Base-by-base conservation (phyloP, 2,113 vertebrate species). In the Heptranchias perlo region DNA sequence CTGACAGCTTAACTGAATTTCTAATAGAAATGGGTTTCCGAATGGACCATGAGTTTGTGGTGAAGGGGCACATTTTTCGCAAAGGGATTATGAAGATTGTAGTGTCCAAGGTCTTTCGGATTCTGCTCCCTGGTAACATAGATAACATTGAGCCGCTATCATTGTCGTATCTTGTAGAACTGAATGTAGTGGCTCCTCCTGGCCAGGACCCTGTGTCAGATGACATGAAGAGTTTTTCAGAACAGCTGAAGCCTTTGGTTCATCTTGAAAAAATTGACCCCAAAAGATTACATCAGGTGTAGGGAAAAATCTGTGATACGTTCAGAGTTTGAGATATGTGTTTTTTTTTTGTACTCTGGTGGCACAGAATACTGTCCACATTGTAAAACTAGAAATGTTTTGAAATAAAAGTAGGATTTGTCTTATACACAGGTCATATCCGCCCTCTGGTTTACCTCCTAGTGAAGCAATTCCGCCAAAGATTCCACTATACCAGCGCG, bases 21-120 rank as follows among this genome's bases (percentile, higher is more conserved):
- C 98, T 99, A 61, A 98, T 98, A 95, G 99, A 99, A 97, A 99
- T 99, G 99, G 99, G 99, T 28, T 99, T 99, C 97, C 98, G 99
- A 96, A 99, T 99, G 99, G 99, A 99, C 97, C 99, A 99, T 0
- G 99, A 99, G 96, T 99, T 99, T 96, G 98, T 99, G 18, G 98
- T 99, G 96, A 98, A 98, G 44, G 99, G 99, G 0, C 99, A 99
- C 67, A 96, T 99, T 76, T 99, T 99, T 97, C 98, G 99, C 78
- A 99, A 99, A 96, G 99, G 99, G 2, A 98, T 97, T 0, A 99
- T 99, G 98, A 99, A 99, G 97, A 97, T 99, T 0, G 97, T 99
- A 96, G 99, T 99, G 1, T 99, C 98, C 97, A 99, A 99, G 97
- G 97, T 99, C 96, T 99, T 98, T 61, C 99, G 99, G 1, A 98